A percentile compares a stretch with the other conserved stretches of the same genome.
Conservation (phyloP, 2,797 vertebrate species). For the Alca torda region DNA sequence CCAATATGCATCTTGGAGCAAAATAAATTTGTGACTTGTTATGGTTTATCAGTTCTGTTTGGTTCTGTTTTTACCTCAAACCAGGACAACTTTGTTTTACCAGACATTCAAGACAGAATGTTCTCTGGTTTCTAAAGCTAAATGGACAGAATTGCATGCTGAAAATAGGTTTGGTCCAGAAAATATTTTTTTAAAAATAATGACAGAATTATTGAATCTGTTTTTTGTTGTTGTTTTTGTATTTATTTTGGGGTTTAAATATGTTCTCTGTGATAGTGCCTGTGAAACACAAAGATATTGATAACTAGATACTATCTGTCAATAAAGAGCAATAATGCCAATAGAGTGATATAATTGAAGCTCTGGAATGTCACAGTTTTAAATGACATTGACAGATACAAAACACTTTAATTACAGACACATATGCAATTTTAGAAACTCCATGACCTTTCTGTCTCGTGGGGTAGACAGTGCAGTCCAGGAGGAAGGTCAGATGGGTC, state of each 20-base stretch:
- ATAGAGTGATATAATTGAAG: not conserved
- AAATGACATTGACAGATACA: not conserved
- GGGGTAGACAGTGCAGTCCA: no score
- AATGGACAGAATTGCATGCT: not conserved
- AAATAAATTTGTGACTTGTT: not conserved
- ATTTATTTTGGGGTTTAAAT: not conserved
- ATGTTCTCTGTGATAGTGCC: not conserved
- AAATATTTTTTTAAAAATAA: not conserved
- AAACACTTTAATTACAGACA: not conserved
- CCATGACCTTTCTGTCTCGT: rapidly evolving
- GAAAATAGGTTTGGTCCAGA: not conserved
- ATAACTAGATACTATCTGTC: not conserved
- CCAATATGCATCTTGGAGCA: not conserved
- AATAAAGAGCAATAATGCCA: not conserved
- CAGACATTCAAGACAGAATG: not conserved
- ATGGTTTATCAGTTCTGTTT: not conserved
- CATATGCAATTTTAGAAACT: not conserved
- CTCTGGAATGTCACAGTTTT: not conserved
- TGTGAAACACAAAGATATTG: not conserved
- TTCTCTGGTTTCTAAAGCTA: not conserved
- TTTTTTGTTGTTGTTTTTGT: not conserved
- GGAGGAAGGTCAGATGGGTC: not conserved
- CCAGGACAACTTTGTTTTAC: not conserved
- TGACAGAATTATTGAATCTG: not conserved
- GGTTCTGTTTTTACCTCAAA: no score